A percentile compares a stretch with the other conserved stretches of the same genome.
These are phyloP conservation scores for Chelonoidis abingdonii DNA, from an alignment of 2,113 vertebrate species.

Conservation along the genomic window DNA sequence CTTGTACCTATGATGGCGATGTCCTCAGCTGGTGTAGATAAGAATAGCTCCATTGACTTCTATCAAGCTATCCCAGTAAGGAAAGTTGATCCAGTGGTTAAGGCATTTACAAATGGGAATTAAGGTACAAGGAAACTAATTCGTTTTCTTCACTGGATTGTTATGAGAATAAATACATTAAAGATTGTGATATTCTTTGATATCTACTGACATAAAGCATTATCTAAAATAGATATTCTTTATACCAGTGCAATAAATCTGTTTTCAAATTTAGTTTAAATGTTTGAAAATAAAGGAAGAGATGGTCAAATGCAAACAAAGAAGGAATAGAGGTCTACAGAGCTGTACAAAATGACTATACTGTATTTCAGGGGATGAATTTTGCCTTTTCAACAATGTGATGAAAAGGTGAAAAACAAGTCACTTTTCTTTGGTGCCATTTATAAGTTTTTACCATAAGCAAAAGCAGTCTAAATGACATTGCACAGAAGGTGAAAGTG, in stretches of 20 bases:
- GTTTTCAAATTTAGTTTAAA: background rate
- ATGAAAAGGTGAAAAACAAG: background rate
- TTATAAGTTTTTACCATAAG: background rate
- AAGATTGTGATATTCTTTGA: background rate
- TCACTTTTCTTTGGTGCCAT: background rate
- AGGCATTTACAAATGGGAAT: background rate
- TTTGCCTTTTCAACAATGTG: background rate
- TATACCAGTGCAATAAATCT: background rate
- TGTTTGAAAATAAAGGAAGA: background rate
- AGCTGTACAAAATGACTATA: background rate
- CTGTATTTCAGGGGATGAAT: background rate
- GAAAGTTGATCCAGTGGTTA: background rate
- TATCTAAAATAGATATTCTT: background rate
- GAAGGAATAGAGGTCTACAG: background rate
- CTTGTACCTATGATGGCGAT: background rate
- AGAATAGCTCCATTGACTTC: background rate
- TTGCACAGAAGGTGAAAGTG: background rate
- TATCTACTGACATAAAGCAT: background rate
- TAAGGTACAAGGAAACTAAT: background rate
- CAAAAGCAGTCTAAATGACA: background rate
- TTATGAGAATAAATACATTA: background rate
- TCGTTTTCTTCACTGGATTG: background rate
- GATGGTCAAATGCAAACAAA: background rate
- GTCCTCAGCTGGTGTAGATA: background rate
- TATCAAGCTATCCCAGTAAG: background rate